Evolutionary conservation across 2,888 invertebrate species (phyloP).

Genomic region (Leucania comma): DNA sequence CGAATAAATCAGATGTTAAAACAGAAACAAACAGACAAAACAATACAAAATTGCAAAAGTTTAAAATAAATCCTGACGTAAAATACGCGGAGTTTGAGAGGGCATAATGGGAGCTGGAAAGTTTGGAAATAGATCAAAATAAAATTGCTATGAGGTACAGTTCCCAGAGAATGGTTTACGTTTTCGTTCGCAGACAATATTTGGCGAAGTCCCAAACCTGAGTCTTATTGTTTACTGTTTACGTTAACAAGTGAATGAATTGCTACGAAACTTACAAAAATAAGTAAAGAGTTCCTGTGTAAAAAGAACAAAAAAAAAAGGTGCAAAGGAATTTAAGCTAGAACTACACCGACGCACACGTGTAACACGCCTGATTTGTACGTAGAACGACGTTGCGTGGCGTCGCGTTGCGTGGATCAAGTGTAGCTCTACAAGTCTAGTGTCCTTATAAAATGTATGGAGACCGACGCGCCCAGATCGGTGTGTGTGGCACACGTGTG

Average conservation of each 20-base stretch:
- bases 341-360: too few relatives aligned
- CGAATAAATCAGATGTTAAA: constrained; percentile 60
- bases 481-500: too few relatives aligned
- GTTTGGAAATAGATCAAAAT: constrained; percentile 66
- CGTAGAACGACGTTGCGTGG: too few relatives aligned
- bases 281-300: too few relatives aligned
- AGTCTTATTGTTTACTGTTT: constrained; percentile 44
- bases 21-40: constrained; percentile 66
- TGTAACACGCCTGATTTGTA: too few relatives aligned
- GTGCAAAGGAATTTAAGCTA: too few relatives aligned
- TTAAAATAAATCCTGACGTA: constrained; percentile 68
- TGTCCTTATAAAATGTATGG: too few relatives aligned
- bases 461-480: too few relatives aligned
- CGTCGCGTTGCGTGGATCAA: too few relatives aligned
- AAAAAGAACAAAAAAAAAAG: too few relatives aligned
- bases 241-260: constrained; percentile 1
- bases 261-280: constrained; percentile 14
- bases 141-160: constrained; percentile 44
- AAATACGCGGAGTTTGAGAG: constrained; percentile 61
- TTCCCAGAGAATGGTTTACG: constrained; percentile 24
- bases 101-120: constrained; percentile 51
- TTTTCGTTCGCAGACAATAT: constrained; percentile 44
- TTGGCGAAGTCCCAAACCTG: constrained; percentile 32
- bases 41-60: constrained; percentile 73
- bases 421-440: too few relatives aligned